Evolutionary conservation across 2,113 vertebrate species (phyloP).

Genomic region (Callospermophilus lateralis): DNA sequence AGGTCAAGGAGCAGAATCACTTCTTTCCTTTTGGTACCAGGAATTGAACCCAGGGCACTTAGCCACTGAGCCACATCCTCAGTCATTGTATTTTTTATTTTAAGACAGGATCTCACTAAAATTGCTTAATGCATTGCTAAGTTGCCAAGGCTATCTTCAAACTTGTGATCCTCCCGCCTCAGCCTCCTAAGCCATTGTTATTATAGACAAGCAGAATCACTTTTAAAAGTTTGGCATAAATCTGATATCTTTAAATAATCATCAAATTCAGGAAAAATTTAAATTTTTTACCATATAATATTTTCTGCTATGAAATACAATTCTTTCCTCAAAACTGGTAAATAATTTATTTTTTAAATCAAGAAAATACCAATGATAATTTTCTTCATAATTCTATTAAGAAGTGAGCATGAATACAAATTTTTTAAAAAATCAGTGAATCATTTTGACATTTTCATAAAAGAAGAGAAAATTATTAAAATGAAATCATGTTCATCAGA

Average conservation of each 20-base stretch:
- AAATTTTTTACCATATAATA: not conserved
- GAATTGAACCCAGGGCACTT: too few relatives aligned
- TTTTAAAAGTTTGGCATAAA: not conserved
- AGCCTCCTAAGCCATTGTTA: too few relatives aligned
- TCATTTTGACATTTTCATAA: conserved; percentile 61
- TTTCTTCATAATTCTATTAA: conserved; percentile 58
- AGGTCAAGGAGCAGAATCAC: not conserved
- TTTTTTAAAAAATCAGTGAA: conserved; percentile 37
- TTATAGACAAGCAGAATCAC: not conserved
- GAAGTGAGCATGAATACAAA: conserved; percentile 40
- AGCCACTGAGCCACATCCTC: too few relatives aligned
- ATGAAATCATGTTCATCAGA: conserved; percentile 40
- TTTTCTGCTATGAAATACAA: conserved; percentile 23
- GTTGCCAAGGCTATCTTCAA: too few relatives aligned
- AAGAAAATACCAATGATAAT: not conserved
- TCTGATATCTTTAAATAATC: not conserved
- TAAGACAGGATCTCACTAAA: too few relatives aligned
- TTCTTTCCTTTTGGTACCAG: too few relatives aligned
- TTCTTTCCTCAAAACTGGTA: not conserved
- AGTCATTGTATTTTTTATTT: too few relatives aligned
- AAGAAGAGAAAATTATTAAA: conserved; percentile 49
- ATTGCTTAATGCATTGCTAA: too few relatives aligned
- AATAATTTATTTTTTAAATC: conserved; percentile 37
- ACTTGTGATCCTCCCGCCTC: too few relatives aligned
- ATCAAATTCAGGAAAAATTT: not conserved